Percentiles rank a stretch among this genome's conserved stretches.
Evolutionary conservation across 2,888 invertebrate genomes (phyloP).

Genomic region (Diloba caeruleocephala): DNA sequence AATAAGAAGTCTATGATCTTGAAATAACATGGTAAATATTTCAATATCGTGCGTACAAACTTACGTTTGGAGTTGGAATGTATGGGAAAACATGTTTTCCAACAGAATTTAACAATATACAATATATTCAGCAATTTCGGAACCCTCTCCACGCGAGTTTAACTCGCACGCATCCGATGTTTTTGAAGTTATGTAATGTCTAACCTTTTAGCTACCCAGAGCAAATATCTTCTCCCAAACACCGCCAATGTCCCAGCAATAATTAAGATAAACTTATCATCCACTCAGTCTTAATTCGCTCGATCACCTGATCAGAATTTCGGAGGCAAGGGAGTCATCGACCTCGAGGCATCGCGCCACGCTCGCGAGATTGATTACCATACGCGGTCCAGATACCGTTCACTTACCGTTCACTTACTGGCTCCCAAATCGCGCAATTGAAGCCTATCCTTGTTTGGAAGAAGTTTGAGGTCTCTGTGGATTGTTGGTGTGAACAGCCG

Average conservation of each 20-base stretch:
- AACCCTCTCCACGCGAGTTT: too few relatives aligned
- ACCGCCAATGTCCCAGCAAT: conserved; percentile 2
- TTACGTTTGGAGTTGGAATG: too few relatives aligned
- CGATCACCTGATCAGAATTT: conserved; percentile 43
- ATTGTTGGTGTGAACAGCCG: conserved; percentile 22
- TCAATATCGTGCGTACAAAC: too few relatives aligned
- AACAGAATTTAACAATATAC: too few relatives aligned
- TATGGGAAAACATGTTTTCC: too few relatives aligned
- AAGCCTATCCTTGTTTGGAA: conserved; percentile 19
- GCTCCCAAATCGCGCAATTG: conserved; percentile 27
- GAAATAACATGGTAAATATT: too few relatives aligned
- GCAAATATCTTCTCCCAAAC: background rate
- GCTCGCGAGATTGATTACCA: conserved; percentile 53
- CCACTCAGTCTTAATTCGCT: conserved; percentile 16
- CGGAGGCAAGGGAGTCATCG: conserved; percentile 40
- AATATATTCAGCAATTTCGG: too few relatives aligned
- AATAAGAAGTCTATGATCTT: too few relatives aligned
- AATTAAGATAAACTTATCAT: conserved; percentile 13
- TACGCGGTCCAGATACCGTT: conserved; percentile 34
- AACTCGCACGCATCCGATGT: too few relatives aligned
- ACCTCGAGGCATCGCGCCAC: conserved; percentile 49
- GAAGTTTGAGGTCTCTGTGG: conserved; percentile 9
- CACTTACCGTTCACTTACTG: conserved; percentile 27
- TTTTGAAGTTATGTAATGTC: too few relatives aligned
- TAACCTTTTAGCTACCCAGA: background rate